A percentile compares a stretch with the other conserved stretches of the same genome.
These are phyloP conservation scores for Leptinotarsa haldemani DNA, from an alignment of 2,888 invertebrate species.

Conservation along the genomic window DNA sequence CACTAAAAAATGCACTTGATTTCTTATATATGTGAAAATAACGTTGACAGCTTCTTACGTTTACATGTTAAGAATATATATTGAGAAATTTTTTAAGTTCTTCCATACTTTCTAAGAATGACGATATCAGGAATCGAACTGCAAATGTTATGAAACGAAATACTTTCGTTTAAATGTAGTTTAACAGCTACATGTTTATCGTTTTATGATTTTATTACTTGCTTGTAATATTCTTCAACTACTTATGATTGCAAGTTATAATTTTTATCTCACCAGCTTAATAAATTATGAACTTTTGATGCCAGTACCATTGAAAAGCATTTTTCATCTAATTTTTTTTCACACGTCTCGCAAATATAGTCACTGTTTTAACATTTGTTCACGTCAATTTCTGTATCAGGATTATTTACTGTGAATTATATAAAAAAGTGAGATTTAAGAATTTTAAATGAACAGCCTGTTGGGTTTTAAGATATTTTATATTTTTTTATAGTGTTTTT, in stretches of 20 bases:
- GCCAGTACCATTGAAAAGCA: background rate
- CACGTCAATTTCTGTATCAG: background rate
- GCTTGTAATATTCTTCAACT: background rate
- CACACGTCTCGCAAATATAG: too few species aligned
- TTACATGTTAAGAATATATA: background rate
- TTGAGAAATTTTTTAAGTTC: background rate
- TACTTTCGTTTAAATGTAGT: too few species aligned
- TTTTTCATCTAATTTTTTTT: background rate
- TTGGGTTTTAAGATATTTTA: constrained; percentile 6
- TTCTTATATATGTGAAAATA: constrained; percentile 1
- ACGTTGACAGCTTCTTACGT: background rate
- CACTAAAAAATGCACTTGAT: background rate
- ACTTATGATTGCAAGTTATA: background rate
- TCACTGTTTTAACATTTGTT: background rate
- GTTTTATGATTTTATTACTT: background rate
- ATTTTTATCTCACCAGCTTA: background rate
- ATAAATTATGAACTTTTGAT: background rate
- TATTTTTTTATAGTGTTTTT: background rate
- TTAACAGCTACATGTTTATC: too few species aligned
- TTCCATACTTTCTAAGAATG: background rate
- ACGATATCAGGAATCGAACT: background rate
- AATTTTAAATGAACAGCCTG: background rate
- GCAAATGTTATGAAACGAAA: background rate
- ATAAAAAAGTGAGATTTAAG: background rate
- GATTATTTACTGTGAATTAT: background rate